These are phyloP conservation scores for Aphidius gifuensis DNA, from an alignment of 1,140 invertebrate species.

Conservation along the genomic window DNA sequence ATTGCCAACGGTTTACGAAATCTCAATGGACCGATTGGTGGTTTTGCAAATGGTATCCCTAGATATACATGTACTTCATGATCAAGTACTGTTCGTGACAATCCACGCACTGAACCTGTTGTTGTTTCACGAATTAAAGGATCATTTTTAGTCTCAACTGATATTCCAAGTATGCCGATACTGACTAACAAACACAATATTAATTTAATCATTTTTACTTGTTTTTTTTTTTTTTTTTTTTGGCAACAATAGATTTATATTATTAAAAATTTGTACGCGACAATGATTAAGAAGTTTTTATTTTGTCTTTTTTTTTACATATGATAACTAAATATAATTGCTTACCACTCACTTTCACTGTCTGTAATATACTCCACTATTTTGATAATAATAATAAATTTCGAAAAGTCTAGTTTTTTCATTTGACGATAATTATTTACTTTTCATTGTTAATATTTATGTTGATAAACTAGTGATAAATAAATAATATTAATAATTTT, in stretches of 20 bases:
- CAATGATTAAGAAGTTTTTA: not conserved
- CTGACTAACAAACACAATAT: not conserved
- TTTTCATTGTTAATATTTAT: too few relatives aligned
- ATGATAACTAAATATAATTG: too few relatives aligned
- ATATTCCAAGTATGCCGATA: constrained; percentile 31
- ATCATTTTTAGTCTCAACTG: constrained; percentile 64
- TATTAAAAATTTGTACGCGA: not conserved
- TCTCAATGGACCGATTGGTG: constrained; percentile 80
- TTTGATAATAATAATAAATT: too few relatives aligned
- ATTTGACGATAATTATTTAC: too few relatives aligned
- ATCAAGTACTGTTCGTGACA: constrained; percentile 70
- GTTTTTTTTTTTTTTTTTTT: not conserved
- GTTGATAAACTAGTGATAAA: too few relatives aligned
- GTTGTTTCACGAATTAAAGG: constrained; percentile 76
- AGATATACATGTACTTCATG: constrained; percentile 84
- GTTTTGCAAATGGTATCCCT: constrained; percentile 94
- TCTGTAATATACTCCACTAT: too few relatives aligned
- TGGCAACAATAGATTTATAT: not conserved
- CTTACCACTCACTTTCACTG: too few relatives aligned
- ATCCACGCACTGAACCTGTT: constrained; percentile 74
- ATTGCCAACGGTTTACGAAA: constrained; percentile 83
- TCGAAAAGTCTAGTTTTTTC: too few relatives aligned
- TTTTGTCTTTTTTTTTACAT: too few relatives aligned
- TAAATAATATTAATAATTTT: not conserved
- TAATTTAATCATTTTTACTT: constrained; percentile 14